Evolutionary conservation across 2,797 vertebrate species (phyloP).

Genomic region (Mastacembelus armatus): DNA sequence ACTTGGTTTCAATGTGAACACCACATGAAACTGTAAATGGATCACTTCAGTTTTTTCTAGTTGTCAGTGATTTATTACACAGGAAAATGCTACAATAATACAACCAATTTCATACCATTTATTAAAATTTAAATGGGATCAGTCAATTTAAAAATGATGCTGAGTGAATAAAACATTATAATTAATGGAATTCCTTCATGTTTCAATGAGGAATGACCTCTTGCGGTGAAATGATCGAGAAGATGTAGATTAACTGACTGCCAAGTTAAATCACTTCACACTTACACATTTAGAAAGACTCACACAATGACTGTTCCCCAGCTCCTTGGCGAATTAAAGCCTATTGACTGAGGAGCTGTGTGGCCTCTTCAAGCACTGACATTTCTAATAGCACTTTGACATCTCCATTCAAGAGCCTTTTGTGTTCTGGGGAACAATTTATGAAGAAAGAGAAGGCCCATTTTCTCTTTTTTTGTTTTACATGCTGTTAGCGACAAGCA

Average conservation of each 20-base stretch:
- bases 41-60: slow-evolving; percentile 30
- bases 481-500: slow-evolving; percentile 87
- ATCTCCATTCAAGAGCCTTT: slow-evolving; percentile 83
- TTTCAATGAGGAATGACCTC: slow-evolving; percentile 45
- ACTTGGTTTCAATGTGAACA: slow-evolving; percentile 60
- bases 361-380: slow-evolving; percentile 75
- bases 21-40: slow-evolving; percentile 54
- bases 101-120: slow-evolving; percentile 7
- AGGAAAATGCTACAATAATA: neutral
- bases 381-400: slow-evolving; percentile 82
- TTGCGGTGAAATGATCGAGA: slow-evolving; percentile 23
- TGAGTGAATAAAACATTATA: neutral
- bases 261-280: slow-evolving; percentile 31
- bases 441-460: slow-evolving; percentile 84
- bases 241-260: slow-evolving; percentile 43
- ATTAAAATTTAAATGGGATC: slow-evolving; percentile 7
- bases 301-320: slow-evolving; percentile 52
- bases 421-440: slow-evolving; percentile 84
- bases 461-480: slow-evolving; percentile 85
- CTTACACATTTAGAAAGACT: slow-evolving; percentile 17
- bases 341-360: slow-evolving; percentile 77
- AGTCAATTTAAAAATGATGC: neutral
- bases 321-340: slow-evolving; percentile 78
- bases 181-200: slow-evolving; percentile 14
- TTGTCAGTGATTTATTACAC: slow-evolving; percentile 29